Percentiles rank a stretch among this genome's conserved stretches.
Conservation (phyloP, 2,888 invertebrate species). For the Biston stratarius region DNA sequence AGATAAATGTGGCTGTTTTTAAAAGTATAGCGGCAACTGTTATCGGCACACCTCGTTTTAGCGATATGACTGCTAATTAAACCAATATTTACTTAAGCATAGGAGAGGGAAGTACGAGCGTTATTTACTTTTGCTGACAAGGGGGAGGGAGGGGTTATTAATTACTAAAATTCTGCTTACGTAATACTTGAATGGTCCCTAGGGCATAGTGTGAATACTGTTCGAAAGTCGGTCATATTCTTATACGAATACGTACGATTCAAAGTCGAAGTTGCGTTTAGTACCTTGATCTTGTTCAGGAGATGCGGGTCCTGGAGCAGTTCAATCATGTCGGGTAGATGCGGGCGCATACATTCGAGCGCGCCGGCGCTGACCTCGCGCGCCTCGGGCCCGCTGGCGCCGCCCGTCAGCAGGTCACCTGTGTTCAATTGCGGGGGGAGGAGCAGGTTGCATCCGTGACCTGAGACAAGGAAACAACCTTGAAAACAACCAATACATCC, state of each 20-base stretch:
- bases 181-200: no score
- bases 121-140: no score
- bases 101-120: no score
- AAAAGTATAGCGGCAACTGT: no score
- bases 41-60: no score
- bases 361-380: slow-evolving; percentile 93
- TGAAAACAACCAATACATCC: no score
- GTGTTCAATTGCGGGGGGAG: slow-evolving; percentile 87
- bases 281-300: slow-evolving; percentile 97
- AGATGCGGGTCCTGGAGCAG: slow-evolving; percentile 98
- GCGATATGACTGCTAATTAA: no score
- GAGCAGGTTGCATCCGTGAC: slow-evolving; percentile 87
- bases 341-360: slow-evolving; percentile 97
- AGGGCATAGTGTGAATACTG: background rate
- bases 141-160: no score
- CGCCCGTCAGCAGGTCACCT: slow-evolving; percentile 56
- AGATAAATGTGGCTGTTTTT: no score
- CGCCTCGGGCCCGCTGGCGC: slow-evolving; percentile 55
- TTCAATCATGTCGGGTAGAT: slow-evolving; percentile 96
- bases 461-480: slow-evolving; percentile 45
- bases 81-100: no score
- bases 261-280: background rate
- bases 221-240: background rate
- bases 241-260: no score
- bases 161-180: no score